Evolutionary conservation across 2,888 invertebrate genomes (phyloP).

Genomic region (Opisthograptis luteolata): DNA sequence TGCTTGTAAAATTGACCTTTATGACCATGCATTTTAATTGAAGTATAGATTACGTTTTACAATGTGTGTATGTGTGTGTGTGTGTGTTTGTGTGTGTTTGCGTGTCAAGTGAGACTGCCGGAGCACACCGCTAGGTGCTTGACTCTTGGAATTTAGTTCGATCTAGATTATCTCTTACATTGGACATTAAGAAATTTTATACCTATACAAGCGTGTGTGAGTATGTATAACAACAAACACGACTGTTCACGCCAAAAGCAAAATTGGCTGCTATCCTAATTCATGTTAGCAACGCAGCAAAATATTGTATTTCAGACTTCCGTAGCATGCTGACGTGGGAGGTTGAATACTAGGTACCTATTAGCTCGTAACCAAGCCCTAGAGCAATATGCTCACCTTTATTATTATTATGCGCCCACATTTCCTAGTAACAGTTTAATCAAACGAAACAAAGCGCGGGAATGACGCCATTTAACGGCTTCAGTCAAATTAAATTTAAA

Average conservation of each 20-base stretch:
- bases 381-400: slow-evolving; percentile 1
- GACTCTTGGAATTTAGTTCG: no score
- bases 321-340: slow-evolving; percentile 12
- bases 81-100: no score
- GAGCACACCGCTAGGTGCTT: no score
- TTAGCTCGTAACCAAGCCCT: neutral
- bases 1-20: no score
- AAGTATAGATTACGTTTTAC: no score
- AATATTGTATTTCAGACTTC: slow-evolving; percentile 4
- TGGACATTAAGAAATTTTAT: neutral
- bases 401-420: slow-evolving; percentile 46
- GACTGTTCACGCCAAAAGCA: slow-evolving; percentile 15
- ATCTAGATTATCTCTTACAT: no score
- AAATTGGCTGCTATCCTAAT: slow-evolving; percentile 23
- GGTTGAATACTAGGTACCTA: neutral
- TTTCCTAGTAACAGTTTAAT: slow-evolving; percentile 64
- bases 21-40: no score
- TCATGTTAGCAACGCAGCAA: slow-evolving; percentile 9
- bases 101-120: no score
- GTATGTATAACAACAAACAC: neutral
- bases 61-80: no score
- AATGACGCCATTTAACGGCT: slow-evolving; percentile 69
- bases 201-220: neutral
- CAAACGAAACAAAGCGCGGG: slow-evolving; percentile 68
- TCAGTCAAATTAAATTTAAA: slow-evolving; percentile 83